Percentiles rank a stretch among this genome's conserved stretches.
phyloP scores from a whole-genome alignment of 2,113 vertebrate genomes.

The Aphyosemion australe region DNA sequence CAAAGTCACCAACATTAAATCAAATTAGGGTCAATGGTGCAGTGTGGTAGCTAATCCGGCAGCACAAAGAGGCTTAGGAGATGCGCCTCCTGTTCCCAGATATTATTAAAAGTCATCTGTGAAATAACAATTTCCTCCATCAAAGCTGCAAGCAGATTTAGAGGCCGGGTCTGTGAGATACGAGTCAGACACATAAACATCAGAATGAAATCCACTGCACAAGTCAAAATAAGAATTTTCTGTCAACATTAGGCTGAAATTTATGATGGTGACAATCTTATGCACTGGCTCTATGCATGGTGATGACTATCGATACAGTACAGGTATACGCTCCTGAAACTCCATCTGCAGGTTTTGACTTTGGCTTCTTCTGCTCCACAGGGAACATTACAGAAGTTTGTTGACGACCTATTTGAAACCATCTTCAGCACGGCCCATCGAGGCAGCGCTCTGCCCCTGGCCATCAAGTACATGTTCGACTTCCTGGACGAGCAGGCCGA shows the following conservation, averaged over 20 bases:
- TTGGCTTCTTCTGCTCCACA: constrained; percentile 47
- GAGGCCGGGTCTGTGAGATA: constrained; percentile 45
- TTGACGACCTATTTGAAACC: constrained; percentile 98
- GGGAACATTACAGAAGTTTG: constrained; percentile 98
- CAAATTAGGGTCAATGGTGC: constrained; percentile 82
- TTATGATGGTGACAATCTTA: constrained; percentile 4
- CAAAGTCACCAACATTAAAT: constrained; percentile 81
- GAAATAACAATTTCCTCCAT: constrained; percentile 76
- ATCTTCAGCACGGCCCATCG: constrained; percentile 99
- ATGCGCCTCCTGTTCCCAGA: constrained; percentile 74
- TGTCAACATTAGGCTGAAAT: constrained; percentile 16
- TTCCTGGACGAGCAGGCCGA: constrained; percentile 98
- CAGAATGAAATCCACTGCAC: constrained; percentile 20
- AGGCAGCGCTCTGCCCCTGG: constrained; percentile 94
- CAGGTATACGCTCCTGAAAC: background rate
- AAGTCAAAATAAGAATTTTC: constrained; percentile 14
- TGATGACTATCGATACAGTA: background rate
- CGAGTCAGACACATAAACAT: constrained; percentile 40
- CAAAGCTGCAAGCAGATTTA: constrained; percentile 67
- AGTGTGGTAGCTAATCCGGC: constrained; percentile 77
- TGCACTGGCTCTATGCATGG: background rate
- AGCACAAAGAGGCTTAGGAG: constrained; percentile 79
- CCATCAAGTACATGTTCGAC: constrained; percentile 99
- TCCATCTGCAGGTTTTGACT: background rate
- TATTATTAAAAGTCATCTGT: constrained; percentile 80